A percentile compares a stretch with the other conserved stretches of the same genome.
phyloP scores from a whole-genome alignment of 2,113 vertebrate genomes.

The Nothoprocta perdicaria region DNA sequence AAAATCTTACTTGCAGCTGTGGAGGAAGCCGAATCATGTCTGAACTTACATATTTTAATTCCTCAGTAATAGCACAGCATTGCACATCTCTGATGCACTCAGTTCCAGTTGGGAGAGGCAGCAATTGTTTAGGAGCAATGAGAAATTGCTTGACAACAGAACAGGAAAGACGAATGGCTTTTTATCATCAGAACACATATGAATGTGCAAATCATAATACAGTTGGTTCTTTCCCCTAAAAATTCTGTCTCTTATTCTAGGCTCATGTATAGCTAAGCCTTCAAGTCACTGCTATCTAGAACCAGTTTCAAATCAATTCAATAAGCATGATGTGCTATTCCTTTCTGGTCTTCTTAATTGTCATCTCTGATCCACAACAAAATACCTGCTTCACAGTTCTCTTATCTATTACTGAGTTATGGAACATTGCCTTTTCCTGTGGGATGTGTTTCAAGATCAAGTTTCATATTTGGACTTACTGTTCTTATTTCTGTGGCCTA shows the following conservation, averaged over 20 bases:
- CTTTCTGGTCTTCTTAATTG: neutral
- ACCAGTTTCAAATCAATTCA: neutral
- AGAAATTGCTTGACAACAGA: neutral
- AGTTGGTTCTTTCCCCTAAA: neutral
- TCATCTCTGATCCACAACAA: neutral
- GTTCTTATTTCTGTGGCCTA: no score
- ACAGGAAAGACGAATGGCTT: neutral
- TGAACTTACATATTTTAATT: slow-evolving; percentile 47
- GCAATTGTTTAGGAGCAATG: neutral
- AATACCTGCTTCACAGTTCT: neutral
- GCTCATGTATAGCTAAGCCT: neutral
- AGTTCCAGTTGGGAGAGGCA: neutral
- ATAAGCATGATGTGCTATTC: neutral
- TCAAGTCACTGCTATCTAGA: neutral
- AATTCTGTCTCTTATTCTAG: neutral
- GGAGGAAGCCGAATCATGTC: slow-evolving; percentile 34
- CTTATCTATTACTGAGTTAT: neutral
- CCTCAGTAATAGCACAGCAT: slow-evolving; percentile 39
- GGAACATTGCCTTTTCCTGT: no score
- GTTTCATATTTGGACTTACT: no score
- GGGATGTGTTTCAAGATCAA: no score
- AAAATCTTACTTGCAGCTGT: slow-evolving; percentile 53
- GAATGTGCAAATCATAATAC: neutral
- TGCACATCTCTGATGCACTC: neutral
- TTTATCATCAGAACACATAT: neutral